A percentile compares a stretch with the other conserved stretches of the same genome.
Conservation (phyloP, 2,797 vertebrate species). For the Columba guinea region DNA sequence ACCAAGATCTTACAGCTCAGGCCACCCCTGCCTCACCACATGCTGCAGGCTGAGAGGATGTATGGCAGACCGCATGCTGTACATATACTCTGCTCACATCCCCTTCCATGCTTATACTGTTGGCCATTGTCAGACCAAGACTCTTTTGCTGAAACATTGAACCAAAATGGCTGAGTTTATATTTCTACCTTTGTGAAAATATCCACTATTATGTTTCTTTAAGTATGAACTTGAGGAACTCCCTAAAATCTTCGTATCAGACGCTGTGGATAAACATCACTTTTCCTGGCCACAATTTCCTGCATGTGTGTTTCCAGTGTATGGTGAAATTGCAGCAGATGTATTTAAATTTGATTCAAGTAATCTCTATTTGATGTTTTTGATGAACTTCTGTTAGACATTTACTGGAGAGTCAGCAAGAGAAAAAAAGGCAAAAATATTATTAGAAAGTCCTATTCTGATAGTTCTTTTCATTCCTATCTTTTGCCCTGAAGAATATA, state of each 20-base stretch:
- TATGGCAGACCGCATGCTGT: rapidly evolving
- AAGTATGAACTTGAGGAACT: not conserved
- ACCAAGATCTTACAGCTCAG: not conserved
- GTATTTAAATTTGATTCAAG: not conserved
- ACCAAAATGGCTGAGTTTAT: not conserved
- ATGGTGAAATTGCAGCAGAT: not conserved
- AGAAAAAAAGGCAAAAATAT: not conserved
- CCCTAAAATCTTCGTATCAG: not conserved
- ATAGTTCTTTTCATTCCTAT: not conserved
- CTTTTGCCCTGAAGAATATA: not conserved
- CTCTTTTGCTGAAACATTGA: rapidly evolving
- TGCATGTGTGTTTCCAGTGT: not conserved
- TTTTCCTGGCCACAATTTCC: not conserved
- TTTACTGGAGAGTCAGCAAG: not conserved
- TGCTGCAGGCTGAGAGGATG: rapidly evolving
- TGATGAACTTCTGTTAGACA: not conserved
- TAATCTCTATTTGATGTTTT: not conserved
- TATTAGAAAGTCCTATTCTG: not conserved
- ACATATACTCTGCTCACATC: not conserved
- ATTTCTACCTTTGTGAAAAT: not conserved
- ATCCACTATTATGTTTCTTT: not conserved
- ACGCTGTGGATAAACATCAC: not conserved
- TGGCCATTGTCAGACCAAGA: not conserved
- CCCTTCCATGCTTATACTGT: not conserved
- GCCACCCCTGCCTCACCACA: not conserved